These are phyloP conservation scores for Atethmia centrago DNA, from an alignment of 2,888 invertebrate genomes.

Conservation along the genomic window DNA sequence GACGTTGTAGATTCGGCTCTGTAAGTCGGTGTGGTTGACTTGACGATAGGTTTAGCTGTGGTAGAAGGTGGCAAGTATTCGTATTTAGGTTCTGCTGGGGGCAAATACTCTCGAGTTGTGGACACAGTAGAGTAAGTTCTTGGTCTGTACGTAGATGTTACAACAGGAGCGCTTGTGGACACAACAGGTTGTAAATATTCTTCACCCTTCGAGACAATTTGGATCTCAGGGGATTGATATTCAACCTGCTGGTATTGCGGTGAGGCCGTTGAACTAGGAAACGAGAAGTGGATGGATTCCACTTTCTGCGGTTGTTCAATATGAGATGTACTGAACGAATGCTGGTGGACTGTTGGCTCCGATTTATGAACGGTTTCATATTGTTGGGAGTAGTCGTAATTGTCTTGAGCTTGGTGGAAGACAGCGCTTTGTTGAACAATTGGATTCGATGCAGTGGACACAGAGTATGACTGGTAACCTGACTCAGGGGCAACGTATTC, in stretches of 20 bases:
- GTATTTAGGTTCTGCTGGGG: constrained; percentile 65
- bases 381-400: constrained; percentile 73
- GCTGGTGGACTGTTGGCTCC: constrained; percentile 66
- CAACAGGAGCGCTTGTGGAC: constrained; percentile 72
- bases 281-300: constrained; percentile 80
- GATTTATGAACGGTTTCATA: constrained; percentile 69
- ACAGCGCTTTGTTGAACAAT: constrained; percentile 52
- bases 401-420: constrained; percentile 71
- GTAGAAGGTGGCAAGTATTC: constrained; percentile 72
- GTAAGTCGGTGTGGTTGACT: constrained; percentile 76
- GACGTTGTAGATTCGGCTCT: constrained; percentile 75
- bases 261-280: constrained; percentile 75
- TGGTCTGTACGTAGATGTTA: constrained; percentile 79
- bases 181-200: constrained; percentile 85
- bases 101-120: constrained; percentile 73
- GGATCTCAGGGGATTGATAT: constrained; percentile 84
- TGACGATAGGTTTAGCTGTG: constrained; percentile 73
- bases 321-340: constrained; percentile 78
- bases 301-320: constrained; percentile 75
- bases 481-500: constrained; percentile 77
- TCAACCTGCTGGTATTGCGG: constrained; percentile 78
- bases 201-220: constrained; percentile 82
- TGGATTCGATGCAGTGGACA: constrained; percentile 76
- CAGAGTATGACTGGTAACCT: constrained; percentile 75
- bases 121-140: constrained; percentile 76